Conservation (phyloP, 2,113 vertebrate species). For the Rhea americana region DNA sequence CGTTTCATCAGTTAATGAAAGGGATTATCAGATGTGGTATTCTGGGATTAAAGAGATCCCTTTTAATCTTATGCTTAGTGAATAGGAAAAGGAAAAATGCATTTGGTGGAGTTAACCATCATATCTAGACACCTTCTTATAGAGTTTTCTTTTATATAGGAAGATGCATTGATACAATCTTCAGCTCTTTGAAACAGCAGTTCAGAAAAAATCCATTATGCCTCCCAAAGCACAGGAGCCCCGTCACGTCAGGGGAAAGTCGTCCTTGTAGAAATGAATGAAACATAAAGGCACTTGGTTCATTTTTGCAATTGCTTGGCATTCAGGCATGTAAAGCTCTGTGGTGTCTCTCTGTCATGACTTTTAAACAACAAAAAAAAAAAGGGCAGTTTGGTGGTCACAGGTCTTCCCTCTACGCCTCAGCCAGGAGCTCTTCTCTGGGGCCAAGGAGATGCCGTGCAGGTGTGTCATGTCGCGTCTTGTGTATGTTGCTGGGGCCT, state of each 20-base stretch:
- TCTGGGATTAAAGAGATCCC: neutral
- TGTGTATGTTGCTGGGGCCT: too few relatives aligned
- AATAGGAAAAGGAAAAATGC: neutral
- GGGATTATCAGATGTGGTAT: neutral
- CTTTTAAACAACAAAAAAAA: neutral
- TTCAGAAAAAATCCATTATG: neutral
- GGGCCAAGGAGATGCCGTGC: neutral
- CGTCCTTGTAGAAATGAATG: rapidly evolving
- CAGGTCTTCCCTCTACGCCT: neutral
- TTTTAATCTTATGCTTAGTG: neutral
- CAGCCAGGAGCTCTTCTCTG: rapidly evolving
- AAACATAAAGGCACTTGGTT: neutral
- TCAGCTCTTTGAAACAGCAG: neutral
- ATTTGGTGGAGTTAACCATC: neutral
- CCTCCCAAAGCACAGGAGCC: neutral
- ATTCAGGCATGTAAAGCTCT: neutral
- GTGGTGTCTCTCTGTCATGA: neutral
- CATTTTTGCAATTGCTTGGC: neutral
- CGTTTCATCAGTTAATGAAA: neutral
- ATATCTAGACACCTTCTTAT: neutral
- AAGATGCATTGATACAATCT: neutral
- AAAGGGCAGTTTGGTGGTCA: rapidly evolving
- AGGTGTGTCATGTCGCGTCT: neutral
- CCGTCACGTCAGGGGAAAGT: neutral
- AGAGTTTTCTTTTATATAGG: neutral